phyloP scores from a whole-genome alignment of 2,888 invertebrate species.

The Pimpla rufipes region DNA sequence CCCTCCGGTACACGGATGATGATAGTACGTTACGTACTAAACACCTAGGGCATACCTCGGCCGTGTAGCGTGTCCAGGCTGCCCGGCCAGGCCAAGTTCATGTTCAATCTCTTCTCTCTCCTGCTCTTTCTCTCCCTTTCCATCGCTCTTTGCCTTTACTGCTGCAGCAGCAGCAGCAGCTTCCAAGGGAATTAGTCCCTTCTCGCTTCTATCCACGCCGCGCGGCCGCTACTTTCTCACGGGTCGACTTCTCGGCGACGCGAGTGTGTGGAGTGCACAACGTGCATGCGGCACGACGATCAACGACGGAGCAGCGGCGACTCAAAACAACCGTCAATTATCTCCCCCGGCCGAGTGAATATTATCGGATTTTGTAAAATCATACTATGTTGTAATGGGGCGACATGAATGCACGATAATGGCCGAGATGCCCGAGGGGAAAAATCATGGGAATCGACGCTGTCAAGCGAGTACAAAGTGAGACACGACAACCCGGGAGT shows the following conservation, averaged over 20 bases:
- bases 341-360: neutral
- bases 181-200: constrained; percentile 62
- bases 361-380: neutral
- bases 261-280: neutral
- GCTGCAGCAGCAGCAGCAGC: neutral
- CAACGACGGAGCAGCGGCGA: neutral
- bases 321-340: constrained; percentile 5
- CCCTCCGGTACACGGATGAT: constrained; percentile 24
- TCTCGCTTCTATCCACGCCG: constrained; percentile 56
- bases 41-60: constrained; percentile 16
- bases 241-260: constrained; percentile 25
- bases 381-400: neutral
- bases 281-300: constrained; percentile 1
- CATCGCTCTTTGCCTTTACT: too few relatives aligned
- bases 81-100: constrained; percentile 15
- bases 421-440: too few relatives aligned
- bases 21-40: constrained; percentile 48
- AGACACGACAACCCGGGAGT: too few relatives aligned
- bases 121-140: neutral
- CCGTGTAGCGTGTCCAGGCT: constrained; percentile 10
- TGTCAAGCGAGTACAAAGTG: too few relatives aligned
- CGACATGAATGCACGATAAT: too few relatives aligned
- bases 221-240: constrained; percentile 61
- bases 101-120: neutral
- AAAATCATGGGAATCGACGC: too few relatives aligned